Percentiles rank a stretch among this genome's conserved stretches.
phyloP scores from a whole-genome alignment of 2,113 vertebrate species.

The Chlorodrepanis virens region DNA sequence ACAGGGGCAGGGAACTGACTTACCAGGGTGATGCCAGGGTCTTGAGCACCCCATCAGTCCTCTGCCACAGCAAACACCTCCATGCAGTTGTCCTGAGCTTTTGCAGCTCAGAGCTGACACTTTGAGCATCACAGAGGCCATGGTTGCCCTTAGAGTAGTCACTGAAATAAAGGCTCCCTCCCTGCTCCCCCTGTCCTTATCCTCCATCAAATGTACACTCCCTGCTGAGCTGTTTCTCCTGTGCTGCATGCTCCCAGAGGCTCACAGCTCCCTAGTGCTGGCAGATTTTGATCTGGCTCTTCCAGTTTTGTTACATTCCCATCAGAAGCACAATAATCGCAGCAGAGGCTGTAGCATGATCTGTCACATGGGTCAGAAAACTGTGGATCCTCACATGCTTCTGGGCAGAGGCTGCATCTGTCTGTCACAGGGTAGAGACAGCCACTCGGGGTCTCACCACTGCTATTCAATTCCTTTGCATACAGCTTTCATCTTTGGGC shows the following conservation, averaged over 20 bases:
- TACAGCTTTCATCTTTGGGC: neutral
- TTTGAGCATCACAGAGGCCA: neutral
- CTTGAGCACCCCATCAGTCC: neutral
- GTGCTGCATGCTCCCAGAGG: neutral
- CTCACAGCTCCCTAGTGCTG: neutral
- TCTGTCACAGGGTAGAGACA: neutral
- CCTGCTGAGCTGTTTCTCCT: neutral
- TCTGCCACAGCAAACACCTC: rapidly evolving
- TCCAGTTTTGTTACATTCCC: conserved; percentile 50
- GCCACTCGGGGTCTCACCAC: neutral
- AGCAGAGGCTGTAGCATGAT: neutral
- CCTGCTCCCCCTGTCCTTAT: neutral
- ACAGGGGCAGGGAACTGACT: neutral
- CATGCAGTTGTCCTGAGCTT: neutral
- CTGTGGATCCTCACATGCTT: rapidly evolving
- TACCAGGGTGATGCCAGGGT: neutral
- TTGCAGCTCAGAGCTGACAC: neutral
- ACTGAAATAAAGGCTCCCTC: neutral
- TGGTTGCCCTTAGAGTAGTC: neutral
- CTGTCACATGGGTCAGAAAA: neutral
- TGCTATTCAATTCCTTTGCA: neutral
- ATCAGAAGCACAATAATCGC: neutral
- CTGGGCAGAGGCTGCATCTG: rapidly evolving
- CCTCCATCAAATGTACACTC: neutral
- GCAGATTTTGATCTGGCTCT: conserved; percentile 17